phyloP scores from a whole-genome alignment of 2,113 vertebrate genomes.

The Phrynocephalus versicolor region DNA sequence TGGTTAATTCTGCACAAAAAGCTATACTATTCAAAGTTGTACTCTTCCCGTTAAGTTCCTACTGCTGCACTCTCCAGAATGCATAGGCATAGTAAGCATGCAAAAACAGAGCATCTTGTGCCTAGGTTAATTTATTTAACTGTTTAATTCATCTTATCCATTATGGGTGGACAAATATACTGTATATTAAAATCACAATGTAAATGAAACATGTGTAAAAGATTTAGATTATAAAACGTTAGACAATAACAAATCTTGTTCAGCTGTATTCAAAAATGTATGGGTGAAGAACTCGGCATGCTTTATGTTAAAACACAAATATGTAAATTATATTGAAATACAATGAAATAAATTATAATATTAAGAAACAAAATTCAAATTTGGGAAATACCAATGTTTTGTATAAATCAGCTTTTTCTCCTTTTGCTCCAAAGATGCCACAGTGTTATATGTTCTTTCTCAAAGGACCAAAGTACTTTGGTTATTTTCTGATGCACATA shows the following conservation, averaged over 20 bases:
- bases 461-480: neutral
- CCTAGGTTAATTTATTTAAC: neutral
- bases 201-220: neutral
- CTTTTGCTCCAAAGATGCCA: neutral
- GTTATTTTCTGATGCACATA: neutral
- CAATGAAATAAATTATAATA: no score
- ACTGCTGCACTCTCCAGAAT: neutral
- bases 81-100: neutral
- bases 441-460: neutral
- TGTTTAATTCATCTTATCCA: neutral
- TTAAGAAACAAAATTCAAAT: neutral
- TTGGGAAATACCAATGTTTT: neutral
- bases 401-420: neutral
- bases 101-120: neutral
- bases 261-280: no score
- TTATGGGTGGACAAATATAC: no score
- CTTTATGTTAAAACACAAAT: no score
- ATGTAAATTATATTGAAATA: no score
- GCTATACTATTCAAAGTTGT: neutral
- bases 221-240: neutral
- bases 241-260: neutral
- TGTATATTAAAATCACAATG: neutral
- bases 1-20: slow-evolving; percentile 20
- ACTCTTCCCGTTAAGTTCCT: neutral
- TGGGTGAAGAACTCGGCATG: no score